Evolutionary conservation across 2,113 vertebrate species (phyloP).

Genomic region (Polypterus bichir): DNA sequence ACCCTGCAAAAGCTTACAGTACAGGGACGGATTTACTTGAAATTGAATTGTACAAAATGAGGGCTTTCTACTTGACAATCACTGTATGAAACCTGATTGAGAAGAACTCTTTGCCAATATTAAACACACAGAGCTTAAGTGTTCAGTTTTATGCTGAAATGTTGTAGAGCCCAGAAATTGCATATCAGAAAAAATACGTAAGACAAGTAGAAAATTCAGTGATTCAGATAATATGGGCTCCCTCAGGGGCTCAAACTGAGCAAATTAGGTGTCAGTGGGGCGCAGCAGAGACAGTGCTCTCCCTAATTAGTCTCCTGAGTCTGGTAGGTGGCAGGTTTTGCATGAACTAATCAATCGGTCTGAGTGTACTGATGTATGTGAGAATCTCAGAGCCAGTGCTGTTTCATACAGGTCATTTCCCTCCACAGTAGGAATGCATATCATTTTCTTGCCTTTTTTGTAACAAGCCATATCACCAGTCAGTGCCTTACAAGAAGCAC

Average conservation of each 20-base stretch:
- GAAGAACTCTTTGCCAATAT: too few relatives aligned
- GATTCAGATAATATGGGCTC: slow-evolving; percentile 73
- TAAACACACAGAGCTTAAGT: too few relatives aligned
- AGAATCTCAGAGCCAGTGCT: slow-evolving; percentile 59
- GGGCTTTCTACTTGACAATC: too few relatives aligned
- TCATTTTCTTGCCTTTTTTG: slow-evolving; percentile 34
- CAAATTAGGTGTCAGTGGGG: slow-evolving; percentile 80
- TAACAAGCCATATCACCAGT: too few relatives aligned
- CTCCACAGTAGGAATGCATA: slow-evolving; percentile 60
- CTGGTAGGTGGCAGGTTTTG: slow-evolving; percentile 68
- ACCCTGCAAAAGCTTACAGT: too few relatives aligned
- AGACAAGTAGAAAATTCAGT: slow-evolving; percentile 69
- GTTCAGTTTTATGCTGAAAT: too few relatives aligned
- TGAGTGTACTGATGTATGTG: slow-evolving; percentile 61
- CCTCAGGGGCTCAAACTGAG: slow-evolving; percentile 69
- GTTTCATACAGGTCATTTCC: slow-evolving; percentile 68
- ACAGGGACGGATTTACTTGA: too few relatives aligned
- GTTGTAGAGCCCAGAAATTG: too few relatives aligned
- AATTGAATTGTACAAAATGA: too few relatives aligned
- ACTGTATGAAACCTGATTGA: too few relatives aligned
- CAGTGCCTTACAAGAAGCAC: too few relatives aligned
- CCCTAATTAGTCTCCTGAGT: slow-evolving; percentile 80
- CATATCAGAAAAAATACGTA: slow-evolving; percentile 17
- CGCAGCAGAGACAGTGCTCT: slow-evolving; percentile 65
- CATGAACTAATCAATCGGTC: slow-evolving; percentile 78